Evolutionary conservation across 2,888 invertebrate genomes (phyloP).

Genomic region (Coelopa pilipes): DNA sequence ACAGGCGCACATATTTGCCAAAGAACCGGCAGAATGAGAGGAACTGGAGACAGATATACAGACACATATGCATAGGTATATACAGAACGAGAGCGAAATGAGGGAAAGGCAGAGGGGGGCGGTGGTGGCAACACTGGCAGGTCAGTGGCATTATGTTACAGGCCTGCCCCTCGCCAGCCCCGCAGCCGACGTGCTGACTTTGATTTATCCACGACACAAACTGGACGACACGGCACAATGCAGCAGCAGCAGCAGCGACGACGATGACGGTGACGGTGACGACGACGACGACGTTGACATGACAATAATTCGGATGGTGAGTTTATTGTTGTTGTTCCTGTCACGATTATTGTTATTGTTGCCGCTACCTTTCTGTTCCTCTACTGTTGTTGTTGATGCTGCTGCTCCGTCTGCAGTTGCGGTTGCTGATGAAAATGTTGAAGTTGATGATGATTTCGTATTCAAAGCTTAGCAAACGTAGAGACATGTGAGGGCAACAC

Average conservation of each 20-base stretch:
- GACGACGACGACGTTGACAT: conserved; percentile 36
- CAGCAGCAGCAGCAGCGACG: conserved; percentile 12
- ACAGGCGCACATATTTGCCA: no score
- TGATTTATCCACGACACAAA: conserved; percentile 37
- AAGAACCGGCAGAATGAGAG: no score
- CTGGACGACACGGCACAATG: conserved; percentile 39
- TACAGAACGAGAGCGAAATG: background rate
- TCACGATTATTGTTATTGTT: background rate
- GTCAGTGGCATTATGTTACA: background rate
- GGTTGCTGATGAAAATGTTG: conserved; percentile 3
- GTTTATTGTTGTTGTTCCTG: background rate
- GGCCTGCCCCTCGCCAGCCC: background rate
- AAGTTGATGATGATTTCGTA: conserved; percentile 16
- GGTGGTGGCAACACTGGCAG: background rate
- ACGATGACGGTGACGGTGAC: conserved; percentile 13
- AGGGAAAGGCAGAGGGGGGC: background rate
- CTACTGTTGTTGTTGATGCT: background rate
- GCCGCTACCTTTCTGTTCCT: background rate
- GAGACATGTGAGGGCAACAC: no score
- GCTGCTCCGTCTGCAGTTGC: background rate
- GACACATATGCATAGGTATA: background rate
- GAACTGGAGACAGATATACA: no score
- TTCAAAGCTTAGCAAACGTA: background rate
- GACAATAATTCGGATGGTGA: conserved; percentile 37
- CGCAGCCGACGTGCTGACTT: background rate